phyloP scores from a whole-genome alignment of 2,888 invertebrate species.

The Drosophila paranaensis region DNA sequence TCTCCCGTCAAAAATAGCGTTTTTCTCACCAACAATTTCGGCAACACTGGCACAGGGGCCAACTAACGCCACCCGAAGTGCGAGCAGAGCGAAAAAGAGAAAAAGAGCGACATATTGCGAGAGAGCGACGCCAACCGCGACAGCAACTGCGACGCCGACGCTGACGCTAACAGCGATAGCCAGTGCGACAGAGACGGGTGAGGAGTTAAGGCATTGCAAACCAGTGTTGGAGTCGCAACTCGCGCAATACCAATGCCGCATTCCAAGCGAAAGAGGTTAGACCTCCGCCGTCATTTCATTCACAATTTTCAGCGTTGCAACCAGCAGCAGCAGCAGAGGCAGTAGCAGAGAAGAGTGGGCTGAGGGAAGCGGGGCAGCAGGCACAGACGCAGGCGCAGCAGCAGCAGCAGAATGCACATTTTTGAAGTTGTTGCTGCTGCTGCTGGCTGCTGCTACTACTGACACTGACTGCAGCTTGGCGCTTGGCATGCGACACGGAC shows the following conservation, averaged over 20 bases:
- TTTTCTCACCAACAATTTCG: too few relatives aligned
- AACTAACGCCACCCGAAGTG: conserved; percentile 70
- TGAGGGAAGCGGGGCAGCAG: conserved; percentile 11
- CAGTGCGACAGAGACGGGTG: conserved; percentile 10
- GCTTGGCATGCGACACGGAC: conserved; percentile 69
- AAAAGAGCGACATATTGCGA: conserved; percentile 10
- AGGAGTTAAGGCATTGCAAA: conserved; percentile 46
- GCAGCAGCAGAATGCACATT: conserved; percentile 47
- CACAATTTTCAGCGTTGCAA: conserved; percentile 79
- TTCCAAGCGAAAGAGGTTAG: conserved; percentile 81
- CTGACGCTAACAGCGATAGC: not conserved
- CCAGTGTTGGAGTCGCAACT: conserved; percentile 79
- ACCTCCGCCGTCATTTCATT: conserved; percentile 83
- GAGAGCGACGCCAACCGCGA: conserved; percentile 4
- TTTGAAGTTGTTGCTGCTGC: conserved; percentile 44
- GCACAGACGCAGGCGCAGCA: conserved; percentile 22
- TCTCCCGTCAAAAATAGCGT: too few relatives aligned
- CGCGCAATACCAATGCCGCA: conserved; percentile 81
- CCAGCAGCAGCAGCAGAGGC: conserved; percentile 4
- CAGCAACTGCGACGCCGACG: conserved; percentile 1
- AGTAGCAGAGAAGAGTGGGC: not conserved
- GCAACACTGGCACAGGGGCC: conserved; percentile 32
- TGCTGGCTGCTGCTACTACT: too few relatives aligned
- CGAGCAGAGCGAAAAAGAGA: conserved; percentile 56
- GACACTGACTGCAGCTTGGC: conserved; percentile 41